These are phyloP conservation scores for Metalampra italica DNA, from an alignment of 2,888 invertebrate species.

Conservation along the genomic window DNA sequence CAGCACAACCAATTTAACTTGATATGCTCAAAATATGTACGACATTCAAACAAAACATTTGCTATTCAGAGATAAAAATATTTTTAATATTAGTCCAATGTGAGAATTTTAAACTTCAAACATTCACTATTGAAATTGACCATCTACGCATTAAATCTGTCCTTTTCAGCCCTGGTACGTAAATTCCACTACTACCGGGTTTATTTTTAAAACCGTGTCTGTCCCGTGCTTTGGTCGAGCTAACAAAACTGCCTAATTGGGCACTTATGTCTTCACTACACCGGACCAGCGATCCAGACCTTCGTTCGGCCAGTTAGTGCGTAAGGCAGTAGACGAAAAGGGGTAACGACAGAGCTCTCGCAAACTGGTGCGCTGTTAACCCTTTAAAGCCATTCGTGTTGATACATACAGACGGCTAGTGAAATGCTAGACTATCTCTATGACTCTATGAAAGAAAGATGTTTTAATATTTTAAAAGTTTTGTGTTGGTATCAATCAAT, in stretches of 20 bases:
- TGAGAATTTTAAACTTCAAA: too few relatives aligned
- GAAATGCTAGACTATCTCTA: conserved; percentile 18
- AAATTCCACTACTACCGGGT: conserved; percentile 1
- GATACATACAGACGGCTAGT: conserved; percentile 25
- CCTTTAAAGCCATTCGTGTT: conserved; percentile 27
- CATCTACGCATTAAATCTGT: too few relatives aligned
- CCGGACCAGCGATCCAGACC: background rate
- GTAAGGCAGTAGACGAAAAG: background rate
- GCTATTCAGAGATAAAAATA: too few relatives aligned
- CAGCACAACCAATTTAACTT: too few relatives aligned
- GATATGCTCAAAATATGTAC: too few relatives aligned
- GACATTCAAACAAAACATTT: too few relatives aligned
- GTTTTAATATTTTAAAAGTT: background rate
- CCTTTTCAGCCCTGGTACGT: background rate
- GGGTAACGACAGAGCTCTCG: conserved; percentile 8
- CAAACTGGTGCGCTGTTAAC: conserved; percentile 16
- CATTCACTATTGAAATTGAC: too few relatives aligned
- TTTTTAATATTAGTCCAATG: too few relatives aligned
- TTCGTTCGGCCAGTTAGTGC: background rate
- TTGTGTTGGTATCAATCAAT: too few relatives aligned
- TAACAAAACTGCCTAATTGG: conserved; percentile 42
- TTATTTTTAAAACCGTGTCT: conserved; percentile 26
- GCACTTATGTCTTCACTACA: conserved; percentile 36
- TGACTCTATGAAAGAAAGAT: conserved; percentile 2
- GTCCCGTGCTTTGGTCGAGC: conserved; percentile 22